These are phyloP conservation scores for Antedon bifida DNA, from an alignment of 35 echinoderm and acorn worm genomes.

Conservation along the genomic window DNA sequence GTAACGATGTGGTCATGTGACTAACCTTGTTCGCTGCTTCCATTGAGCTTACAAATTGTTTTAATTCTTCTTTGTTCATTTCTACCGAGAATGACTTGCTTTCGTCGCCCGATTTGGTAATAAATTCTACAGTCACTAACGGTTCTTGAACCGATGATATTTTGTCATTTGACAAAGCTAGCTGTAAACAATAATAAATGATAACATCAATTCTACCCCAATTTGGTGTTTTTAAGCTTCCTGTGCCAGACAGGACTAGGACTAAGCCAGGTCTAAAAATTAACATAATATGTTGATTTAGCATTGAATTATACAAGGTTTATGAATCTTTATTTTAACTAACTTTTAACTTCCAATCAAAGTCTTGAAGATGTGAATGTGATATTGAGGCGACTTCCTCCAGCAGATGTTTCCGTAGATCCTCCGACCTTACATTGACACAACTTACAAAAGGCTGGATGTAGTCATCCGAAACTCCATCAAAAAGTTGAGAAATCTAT, in stretches of 20 bases:
- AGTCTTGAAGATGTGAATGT: conserved; percentile 49
- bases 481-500: neutral
- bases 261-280: neutral
- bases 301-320: too few relatives aligned
- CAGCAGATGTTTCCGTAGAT: conserved; percentile 26
- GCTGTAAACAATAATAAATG: conserved; percentile 21
- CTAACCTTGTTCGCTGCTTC: conserved; percentile 65
- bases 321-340: neutral
- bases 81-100: conserved; percentile 45
- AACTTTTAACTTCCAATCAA: conserved; percentile 81
- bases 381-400: conserved; percentile 45
- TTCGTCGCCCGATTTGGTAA: conserved; percentile 20
- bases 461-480: conserved; percentile 15
- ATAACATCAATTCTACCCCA: too few relatives aligned
- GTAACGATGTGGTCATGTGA: too few relatives aligned
- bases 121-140: conserved; percentile 34
- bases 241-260: neutral
- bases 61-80: conserved; percentile 42
- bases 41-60: conserved; percentile 28
- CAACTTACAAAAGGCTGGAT: conserved; percentile 24
- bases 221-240: neutral
- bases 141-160: conserved; percentile 74
- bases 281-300: neutral
- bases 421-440: conserved; percentile 25
- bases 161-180: conserved; percentile 70